Evolutionary conservation across 2,797 vertebrate genomes (phyloP).

Genomic region (Epinephelus malabaricus): DNA sequence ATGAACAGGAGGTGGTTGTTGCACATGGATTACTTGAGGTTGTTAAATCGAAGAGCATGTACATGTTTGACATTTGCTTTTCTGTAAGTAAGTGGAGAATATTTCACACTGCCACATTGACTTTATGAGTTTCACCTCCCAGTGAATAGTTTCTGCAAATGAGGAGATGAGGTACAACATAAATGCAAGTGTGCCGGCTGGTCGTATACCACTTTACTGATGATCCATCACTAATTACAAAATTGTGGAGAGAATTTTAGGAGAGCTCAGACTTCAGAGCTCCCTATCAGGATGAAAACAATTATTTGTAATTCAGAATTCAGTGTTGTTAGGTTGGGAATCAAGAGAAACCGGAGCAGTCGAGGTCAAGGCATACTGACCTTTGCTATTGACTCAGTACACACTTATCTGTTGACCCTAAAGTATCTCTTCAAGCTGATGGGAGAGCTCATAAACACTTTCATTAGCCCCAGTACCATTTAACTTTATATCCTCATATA

Average conservation of each 20-base stretch:
- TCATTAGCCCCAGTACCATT: constrained; percentile 55
- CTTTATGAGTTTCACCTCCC: constrained; percentile 26
- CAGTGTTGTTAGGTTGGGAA: background rate
- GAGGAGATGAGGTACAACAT: constrained; percentile 15
- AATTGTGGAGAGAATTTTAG: constrained; percentile 2
- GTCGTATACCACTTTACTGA: background rate
- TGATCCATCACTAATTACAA: constrained; percentile 6
- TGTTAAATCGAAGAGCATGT: background rate
- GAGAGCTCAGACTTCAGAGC: background rate
- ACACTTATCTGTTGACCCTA: constrained; percentile 35
- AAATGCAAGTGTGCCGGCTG: background rate
- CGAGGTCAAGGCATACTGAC: constrained; percentile 31
- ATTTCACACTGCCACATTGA: constrained; percentile 5
- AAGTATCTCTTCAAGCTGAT: constrained; percentile 22
- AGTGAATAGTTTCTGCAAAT: constrained; percentile 15
- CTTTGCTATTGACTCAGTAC: constrained; percentile 30
- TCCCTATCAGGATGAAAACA: background rate
- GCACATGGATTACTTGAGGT: background rate
- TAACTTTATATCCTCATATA: constrained; percentile 56
- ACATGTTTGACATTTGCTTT: background rate
- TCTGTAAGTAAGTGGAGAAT: constrained; percentile 3
- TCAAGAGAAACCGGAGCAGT: background rate
- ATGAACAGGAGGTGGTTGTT: background rate
- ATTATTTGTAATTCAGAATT: background rate
- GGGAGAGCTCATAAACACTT: constrained; percentile 45